Conservation (phyloP, 2,113 vertebrate genomes). For the Ptychochromis oligacanthus region DNA sequence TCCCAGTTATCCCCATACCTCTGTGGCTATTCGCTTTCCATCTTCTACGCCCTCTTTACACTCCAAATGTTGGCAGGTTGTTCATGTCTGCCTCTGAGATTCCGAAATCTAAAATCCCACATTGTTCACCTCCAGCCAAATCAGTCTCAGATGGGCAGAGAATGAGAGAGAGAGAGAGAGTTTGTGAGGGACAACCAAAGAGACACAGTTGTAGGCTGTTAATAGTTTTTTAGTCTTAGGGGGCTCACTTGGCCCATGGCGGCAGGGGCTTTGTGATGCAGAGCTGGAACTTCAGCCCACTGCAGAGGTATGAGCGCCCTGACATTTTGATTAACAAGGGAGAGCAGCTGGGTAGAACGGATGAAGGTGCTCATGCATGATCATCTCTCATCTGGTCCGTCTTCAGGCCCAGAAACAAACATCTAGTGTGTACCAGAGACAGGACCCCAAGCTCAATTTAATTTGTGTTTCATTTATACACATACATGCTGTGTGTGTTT, state of each 20-base stretch:
- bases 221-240: background rate
- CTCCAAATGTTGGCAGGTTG: conserved; percentile 29
- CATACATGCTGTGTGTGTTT: background rate
- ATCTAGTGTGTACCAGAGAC: conserved; percentile 13
- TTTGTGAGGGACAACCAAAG: background rate
- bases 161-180: background rate
- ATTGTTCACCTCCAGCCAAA: conserved; percentile 39
- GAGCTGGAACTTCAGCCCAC: conserved; percentile 6
- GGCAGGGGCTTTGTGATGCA: conserved; percentile 3
- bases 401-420: conserved; percentile 41
- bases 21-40: conserved; percentile 1
- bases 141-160: conserved; percentile 3
- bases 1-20: conserved; percentile 32
- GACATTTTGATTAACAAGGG: conserved; percentile 50
- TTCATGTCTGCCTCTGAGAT: conserved; percentile 36
- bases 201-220: conserved; percentile 2
- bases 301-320: conserved; percentile 28
- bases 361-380: conserved; percentile 30
- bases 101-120: conserved; percentile 19
- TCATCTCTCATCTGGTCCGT: conserved; percentile 34
- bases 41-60: background rate
- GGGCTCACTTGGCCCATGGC: background rate
- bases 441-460: conserved; percentile 10
- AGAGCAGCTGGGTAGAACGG: conserved; percentile 12
- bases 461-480: conserved; percentile 15